These are phyloP conservation scores for Callipepla squamata DNA, from an alignment of 2,113 vertebrate genomes.

Conservation along the genomic window DNA sequence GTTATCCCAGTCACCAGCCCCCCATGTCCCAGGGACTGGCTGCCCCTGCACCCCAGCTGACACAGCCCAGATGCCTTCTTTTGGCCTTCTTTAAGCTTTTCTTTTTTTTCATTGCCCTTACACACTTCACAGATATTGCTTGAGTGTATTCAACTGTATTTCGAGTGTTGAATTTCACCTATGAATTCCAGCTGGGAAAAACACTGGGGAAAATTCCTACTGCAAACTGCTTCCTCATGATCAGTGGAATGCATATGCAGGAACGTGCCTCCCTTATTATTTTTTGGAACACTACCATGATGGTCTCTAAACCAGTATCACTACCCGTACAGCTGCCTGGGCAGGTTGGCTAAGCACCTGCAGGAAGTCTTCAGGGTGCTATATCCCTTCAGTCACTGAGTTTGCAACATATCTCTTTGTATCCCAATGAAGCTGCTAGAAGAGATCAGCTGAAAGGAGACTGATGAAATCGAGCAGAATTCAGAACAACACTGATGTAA, in stretches of 20 bases:
- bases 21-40: no score
- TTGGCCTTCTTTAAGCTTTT: neutral
- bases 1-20: no score
- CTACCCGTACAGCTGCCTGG: neutral
- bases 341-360: neutral
- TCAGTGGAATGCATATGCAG: neutral
- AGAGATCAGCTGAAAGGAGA: constrained; percentile 12
- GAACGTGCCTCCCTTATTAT: neutral
- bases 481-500: neutral
- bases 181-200: neutral
- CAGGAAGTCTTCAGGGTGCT: neutral
- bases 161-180: neutral
- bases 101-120: neutral
- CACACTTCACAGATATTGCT: neutral
- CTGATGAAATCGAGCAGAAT: neutral
- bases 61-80: neutral
- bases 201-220: neutral
- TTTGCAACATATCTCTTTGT: neutral
- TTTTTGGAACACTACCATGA: neutral
- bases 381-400: constrained; percentile 12
- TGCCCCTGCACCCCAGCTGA: no score
- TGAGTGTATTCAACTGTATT: neutral
- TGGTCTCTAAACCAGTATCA: neutral
- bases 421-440: neutral
- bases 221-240: neutral